Base-by-base conservation (phyloP, 1,140 invertebrate species). In the Trigoniulus corallinus region DNA sequence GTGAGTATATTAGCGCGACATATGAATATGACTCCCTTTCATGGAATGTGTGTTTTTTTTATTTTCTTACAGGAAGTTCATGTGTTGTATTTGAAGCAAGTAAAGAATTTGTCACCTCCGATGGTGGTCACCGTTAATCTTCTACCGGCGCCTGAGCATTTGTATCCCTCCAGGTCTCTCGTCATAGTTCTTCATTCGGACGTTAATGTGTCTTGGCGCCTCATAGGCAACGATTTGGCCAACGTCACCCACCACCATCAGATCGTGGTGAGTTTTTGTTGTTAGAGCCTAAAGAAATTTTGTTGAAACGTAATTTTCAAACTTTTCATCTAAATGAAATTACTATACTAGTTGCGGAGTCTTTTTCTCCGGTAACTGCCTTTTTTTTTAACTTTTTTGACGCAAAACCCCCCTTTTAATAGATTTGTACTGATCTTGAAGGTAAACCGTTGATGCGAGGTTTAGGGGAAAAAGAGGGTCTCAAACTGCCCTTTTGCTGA, bases 21-120 rank as follows among this genome's bases (percentile, higher is more conserved):
- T 44, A 24, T 44, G 21, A 44, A 18, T 18, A 7, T 21, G 4
- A 44, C 21, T 44, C 21, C 4, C 24, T 44, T 44, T 4, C 21
- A 20, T 44, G 21, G 18, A 7, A 7, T 20, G 12, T 12, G 24
- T 44, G 12, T 44, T 7, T 44, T 44, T 44, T 10, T 44, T 20
- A 44, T 44, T 44, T 7, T 44, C 7, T 34, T 34, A 15, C 21
- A 44, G 42, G 42, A 44, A 44, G 42, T 44, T 20, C 42, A 44
- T 20, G 42, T 44, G 4, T 10, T 44, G 18, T 20, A 44, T 24
- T 12, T 44, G 18, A 44, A 44, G 24, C 18, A 7, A 7, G 18
- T 10, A 21, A 20, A 44, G 12, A 20, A 12, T 44, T 24, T 7
- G 42, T 12, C 18, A 44, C 4, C 42, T 7, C 42, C 42, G 12